Conservation (phyloP, 2,888 invertebrate species). For the Drosophila buzzatii region DNA sequence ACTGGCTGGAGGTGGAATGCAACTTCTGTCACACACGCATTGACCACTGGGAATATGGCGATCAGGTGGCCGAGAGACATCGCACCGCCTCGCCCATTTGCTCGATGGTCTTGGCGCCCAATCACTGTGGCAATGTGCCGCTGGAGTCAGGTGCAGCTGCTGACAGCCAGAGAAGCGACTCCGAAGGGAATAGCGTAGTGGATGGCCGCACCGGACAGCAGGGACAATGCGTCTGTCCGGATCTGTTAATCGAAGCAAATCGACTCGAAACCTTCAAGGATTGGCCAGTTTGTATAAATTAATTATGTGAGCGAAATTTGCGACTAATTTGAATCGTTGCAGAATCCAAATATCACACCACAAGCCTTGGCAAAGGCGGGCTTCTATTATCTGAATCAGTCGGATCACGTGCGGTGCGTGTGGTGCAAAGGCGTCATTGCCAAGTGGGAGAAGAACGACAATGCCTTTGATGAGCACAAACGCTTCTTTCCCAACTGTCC, state of each 20-base stretch:
- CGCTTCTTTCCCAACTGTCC: conserved; percentile 93
- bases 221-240: conserved; percentile 64
- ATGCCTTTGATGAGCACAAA: conserved; percentile 92
- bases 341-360: conserved; percentile 87
- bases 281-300: conserved; percentile 89
- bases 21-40: conserved; percentile 91
- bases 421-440: conserved; percentile 92
- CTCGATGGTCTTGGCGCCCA: conserved; percentile 89
- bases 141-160: conserved; percentile 7
- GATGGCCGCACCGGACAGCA: conserved; percentile 46
- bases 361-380: conserved; percentile 92
- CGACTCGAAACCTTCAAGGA: conserved; percentile 90
- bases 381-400: conserved; percentile 92
- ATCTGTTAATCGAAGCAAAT: conserved; percentile 89
- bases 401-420: conserved; percentile 92
- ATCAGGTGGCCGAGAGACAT: conserved; percentile 89
- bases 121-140: conserved; percentile 90
- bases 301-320: background rate
- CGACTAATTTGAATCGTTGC: conserved; percentile 9
- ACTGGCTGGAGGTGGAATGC: conserved; percentile 90
- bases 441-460: conserved; percentile 93
- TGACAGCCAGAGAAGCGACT: conserved; percentile 20
- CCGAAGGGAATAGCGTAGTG: conserved; percentile 51
- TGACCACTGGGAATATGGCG: conserved; percentile 91
- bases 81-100: conserved; percentile 89